Base-by-base conservation (phyloP, 2,113 vertebrate genomes). In the Leptosomus discolor region DNA sequence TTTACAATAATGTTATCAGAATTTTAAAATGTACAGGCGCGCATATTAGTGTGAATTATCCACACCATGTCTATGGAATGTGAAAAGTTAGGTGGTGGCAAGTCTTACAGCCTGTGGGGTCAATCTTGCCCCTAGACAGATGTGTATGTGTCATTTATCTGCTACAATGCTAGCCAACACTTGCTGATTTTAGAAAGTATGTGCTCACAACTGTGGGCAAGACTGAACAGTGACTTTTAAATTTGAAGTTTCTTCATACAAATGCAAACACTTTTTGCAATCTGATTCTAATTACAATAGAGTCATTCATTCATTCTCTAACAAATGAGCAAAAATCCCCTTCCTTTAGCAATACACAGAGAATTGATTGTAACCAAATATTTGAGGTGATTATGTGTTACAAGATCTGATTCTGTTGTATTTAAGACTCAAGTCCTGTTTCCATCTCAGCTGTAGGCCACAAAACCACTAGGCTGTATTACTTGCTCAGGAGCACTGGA, bases 301-400 rank as follows among this genome's bases (percentile, higher is more conserved):
- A 91, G 43, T 73, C 77, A 94, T 97, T 94, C 90, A 85, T 90
- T 90, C 95, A 92, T 88, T 63, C 67, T 57, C 23, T 51, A 91
- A 95, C 69, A 97, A 95, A 88, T 53, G 96, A 92, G 92, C 60
- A 97, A 86, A 97, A 97, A 94, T 96, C 84, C 94, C 96, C 96
- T 88, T 96, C 89, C 93, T 96, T 93, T 92, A 95, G 92, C 74
- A 82, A 74, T 65, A 90, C 74, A 89, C 32, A 97, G 88, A 92
- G 11, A 91, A 88, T 93, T 92, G 82, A 95, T 87, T 92, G 76
- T 51, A 88, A 94, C 69, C 57, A 70, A 91, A 57, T 77, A 73
- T 88, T 90, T 87, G 64, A 74, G 69, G 82, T 93, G 87, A 95
- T 96, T 81, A 92, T 84, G 36, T 83, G 70, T 85, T 94, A 94